Percentiles rank a stretch among this genome's conserved stretches.
These are phyloP conservation scores for Glaucopsyche alexis DNA, from an alignment of 2,888 invertebrate species.

Conservation along the genomic window DNA sequence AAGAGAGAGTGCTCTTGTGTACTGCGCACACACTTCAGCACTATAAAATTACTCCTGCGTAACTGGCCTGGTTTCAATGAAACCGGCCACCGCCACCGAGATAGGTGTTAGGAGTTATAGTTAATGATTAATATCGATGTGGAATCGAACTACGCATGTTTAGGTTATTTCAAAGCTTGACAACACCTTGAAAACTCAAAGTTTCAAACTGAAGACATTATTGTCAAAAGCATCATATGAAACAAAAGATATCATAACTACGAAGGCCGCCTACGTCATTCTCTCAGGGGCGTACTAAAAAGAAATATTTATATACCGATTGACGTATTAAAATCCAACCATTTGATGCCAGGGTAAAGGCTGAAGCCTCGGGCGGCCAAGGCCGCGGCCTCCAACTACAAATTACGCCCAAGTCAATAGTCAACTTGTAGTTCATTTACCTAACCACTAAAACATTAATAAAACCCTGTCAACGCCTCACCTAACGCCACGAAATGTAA, in stretches of 20 bases:
- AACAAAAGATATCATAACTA: neutral
- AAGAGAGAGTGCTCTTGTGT: too few relatives aligned
- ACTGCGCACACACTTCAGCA: too few relatives aligned
- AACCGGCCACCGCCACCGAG: too few relatives aligned
- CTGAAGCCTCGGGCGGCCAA: slow-evolving; percentile 24
- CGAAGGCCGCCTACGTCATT: neutral
- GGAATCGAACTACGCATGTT: neutral
- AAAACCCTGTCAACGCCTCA: neutral
- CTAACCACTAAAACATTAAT: neutral
- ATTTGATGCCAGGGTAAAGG: slow-evolving; percentile 2
- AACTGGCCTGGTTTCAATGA: too few relatives aligned
- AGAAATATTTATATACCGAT: neutral
- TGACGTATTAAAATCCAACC: slow-evolving; percentile 1
- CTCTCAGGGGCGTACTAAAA: neutral
- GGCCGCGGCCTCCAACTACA: slow-evolving; percentile 51
- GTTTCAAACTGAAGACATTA: neutral
- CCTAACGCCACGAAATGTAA: neutral
- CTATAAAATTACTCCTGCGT: too few relatives aligned
- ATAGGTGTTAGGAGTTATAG: too few relatives aligned
- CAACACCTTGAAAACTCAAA: neutral
- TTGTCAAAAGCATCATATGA: neutral
- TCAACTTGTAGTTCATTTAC: slow-evolving; percentile 14
- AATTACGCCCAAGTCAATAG: slow-evolving; percentile 30
- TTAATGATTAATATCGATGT: neutral
- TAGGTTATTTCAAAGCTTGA: neutral